Base-by-base conservation (phyloP, 2,888 invertebrate species). In the Archips crataeganus region DNA sequence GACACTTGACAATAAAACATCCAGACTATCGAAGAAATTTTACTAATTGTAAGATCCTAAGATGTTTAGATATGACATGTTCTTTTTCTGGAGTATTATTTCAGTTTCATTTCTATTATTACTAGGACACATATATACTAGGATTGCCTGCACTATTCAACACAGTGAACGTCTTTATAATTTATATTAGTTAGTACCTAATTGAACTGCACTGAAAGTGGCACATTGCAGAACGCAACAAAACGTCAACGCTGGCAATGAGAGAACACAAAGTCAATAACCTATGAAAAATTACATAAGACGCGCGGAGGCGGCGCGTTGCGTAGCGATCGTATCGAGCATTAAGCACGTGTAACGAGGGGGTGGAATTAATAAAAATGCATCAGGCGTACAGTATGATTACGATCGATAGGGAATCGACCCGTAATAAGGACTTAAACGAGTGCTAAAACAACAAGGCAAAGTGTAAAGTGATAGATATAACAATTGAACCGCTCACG, bases 241-340 rank as follows among this genome's bases (percentile, higher is more conserved):
- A 69, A 64, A 10, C 73, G 65, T 61, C 60, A 65, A 36, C 42
- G 61, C 49, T 42, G 59, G 39, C 39, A 39, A 39, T 39, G 39
- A 73, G 73, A 70, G 65, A 51, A 61, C 60, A 69, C 73, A 60
- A 72, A 59, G 74, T 74, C 74, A 74, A 74, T 74, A 74, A 74
- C 74, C 74, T 70, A 47, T 70, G 74, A 74, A 65, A 74, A 70
- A 65, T 74, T 70, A 74, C 74, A 70, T 74, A 74, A 74, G 69
- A 64, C 45, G 36, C 66, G 72, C 36, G 47, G 42, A 57, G 57
- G 68, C 51, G 49, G 51, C 51, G 65, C 69, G 69, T 68, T 71
- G 65, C 71, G 71, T 64, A 60, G 54, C 49, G 71, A 59, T 71
- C 59, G 64, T 36, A 65, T 59, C 63, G 68, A 42, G 15, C 65